Evolutionary conservation across 1,140 invertebrate species (phyloP).

Genomic region (Anastrepha ludens): DNA sequence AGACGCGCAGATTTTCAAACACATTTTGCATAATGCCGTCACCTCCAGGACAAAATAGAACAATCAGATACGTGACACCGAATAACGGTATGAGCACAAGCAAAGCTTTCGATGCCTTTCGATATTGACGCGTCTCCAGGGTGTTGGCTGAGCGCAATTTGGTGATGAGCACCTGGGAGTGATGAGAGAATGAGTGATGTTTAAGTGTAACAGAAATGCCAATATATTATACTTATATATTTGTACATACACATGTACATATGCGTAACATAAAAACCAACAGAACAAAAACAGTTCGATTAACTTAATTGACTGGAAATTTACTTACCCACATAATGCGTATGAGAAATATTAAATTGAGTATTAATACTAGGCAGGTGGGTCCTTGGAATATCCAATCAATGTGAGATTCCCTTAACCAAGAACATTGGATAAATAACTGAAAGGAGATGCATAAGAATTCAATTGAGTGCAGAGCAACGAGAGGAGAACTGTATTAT

Average conservation of each 20-base stretch:
- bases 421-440: constrained; percentile 78
- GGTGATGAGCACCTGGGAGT: constrained; percentile 87
- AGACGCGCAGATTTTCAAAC: constrained; percentile 82
- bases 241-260: not conserved
- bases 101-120: constrained; percentile 91
- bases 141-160: constrained; percentile 91
- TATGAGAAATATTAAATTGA: constrained; percentile 90
- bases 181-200: not conserved
- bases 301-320: not conserved
- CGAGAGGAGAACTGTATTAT: too few species aligned
- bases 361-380: constrained; percentile 81
- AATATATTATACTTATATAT: too few species aligned
- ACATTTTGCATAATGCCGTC: constrained; percentile 80
- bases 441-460: constrained; percentile 37
- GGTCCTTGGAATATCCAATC: constrained; percentile 90
- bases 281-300: not conserved
- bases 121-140: constrained; percentile 89
- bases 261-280: not conserved
- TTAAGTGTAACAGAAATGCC: too few species aligned
- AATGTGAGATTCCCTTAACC: constrained; percentile 82
- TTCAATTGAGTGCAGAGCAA: too few species aligned
- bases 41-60: constrained; percentile 84
- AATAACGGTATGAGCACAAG: constrained; percentile 90
- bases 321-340: constrained; percentile 93
- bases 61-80: constrained; percentile 90